phyloP scores from a whole-genome alignment of 2,888 invertebrate genomes.

The Drosophila gaucha region DNA sequence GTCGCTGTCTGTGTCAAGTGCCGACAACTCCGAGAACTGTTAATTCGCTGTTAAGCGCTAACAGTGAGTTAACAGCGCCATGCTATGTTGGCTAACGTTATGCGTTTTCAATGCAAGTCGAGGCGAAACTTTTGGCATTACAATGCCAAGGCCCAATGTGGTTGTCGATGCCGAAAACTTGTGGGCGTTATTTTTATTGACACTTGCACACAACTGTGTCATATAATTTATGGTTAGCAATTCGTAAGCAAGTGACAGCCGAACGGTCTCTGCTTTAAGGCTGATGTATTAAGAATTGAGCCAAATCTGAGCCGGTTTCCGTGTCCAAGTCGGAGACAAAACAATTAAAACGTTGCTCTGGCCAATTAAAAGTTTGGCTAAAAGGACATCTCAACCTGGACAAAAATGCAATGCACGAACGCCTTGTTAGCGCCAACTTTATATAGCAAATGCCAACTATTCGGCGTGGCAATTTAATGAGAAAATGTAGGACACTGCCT shows the following conservation, averaged over 20 bases:
- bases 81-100: slow-evolving; percentile 35
- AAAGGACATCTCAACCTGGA: slow-evolving; percentile 52
- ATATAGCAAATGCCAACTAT: slow-evolving; percentile 70
- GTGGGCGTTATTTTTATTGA: slow-evolving; percentile 60
- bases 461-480: slow-evolving; percentile 78
- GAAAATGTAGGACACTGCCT: slow-evolving; percentile 72
- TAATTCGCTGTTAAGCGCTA: slow-evolving; percentile 13
- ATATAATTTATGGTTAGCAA: slow-evolving; percentile 64
- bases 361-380: slow-evolving; percentile 77
- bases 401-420: slow-evolving; percentile 59
- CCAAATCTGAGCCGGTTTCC: slow-evolving; percentile 11
- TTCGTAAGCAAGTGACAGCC: slow-evolving; percentile 33
- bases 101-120: slow-evolving; percentile 59
- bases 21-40: slow-evolving; percentile 9
- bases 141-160: slow-evolving; percentile 39
- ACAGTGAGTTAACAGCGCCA: slow-evolving; percentile 22
- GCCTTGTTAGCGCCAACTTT: slow-evolving; percentile 76
- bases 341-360: slow-evolving; percentile 69
- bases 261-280: slow-evolving; percentile 19
- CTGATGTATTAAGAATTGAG: slow-evolving; percentile 30
- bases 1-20: slow-evolving; percentile 4
- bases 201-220: slow-evolving; percentile 69
- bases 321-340: slow-evolving; percentile 28
- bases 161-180: slow-evolving; percentile 25
- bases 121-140: slow-evolving; percentile 50